Evolutionary conservation across 2,113 vertebrate genomes (phyloP), one percentile per base, ranked within the genome.

Genomic region (Pedetes capensis): DNA sequence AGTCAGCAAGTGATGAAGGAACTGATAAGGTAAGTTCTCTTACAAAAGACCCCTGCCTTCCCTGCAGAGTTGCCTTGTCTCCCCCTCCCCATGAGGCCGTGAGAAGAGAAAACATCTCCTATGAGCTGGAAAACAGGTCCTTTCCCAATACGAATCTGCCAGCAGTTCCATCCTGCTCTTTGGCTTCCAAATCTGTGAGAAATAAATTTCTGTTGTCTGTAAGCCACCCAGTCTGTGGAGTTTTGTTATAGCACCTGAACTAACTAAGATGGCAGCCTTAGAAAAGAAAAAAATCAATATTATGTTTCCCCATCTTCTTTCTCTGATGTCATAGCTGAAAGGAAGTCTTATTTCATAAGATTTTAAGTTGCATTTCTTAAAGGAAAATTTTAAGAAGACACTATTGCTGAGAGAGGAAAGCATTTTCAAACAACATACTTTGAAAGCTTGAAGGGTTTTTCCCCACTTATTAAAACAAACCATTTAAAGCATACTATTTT

Each of bases 361-460:
- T 79, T 95, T 83, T 87, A 87, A 87, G 39, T 61, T 61, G 11
- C 18, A 89, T 8, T 27, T 91, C 57, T 88, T 55, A 71, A 93
- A 96, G 82, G 12, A 12, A 90, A 89, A 81, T 16, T 85, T 84
- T 59, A 53, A 93, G 76, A 81, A 68, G 34, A 32, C 68, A 72
- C 25, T 13, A 39, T 55, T 55, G 74, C 22, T 37, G 44, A 91
- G 57, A 83, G 27, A 95, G 27, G 32, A 92, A 75, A 59, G 51
- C 66, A 80, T 88, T 95, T 92, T 75, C 20, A 87, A 92, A 80
- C 53, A 84, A 96, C 91, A 89, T 32, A 76, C 8, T 64, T 84
- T 66, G 69, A 90, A 93, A 88, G 71, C 49, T 59, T 81, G 53
- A 37, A 59, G 51, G 17, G 8, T 68, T 72, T 37, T 51, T 37